A percentile compares a stretch with the other conserved stretches of the same genome.
These are phyloP conservation scores for Tupiocoris notatus DNA, from an alignment of 2,888 invertebrate genomes.

Conservation along the genomic window DNA sequence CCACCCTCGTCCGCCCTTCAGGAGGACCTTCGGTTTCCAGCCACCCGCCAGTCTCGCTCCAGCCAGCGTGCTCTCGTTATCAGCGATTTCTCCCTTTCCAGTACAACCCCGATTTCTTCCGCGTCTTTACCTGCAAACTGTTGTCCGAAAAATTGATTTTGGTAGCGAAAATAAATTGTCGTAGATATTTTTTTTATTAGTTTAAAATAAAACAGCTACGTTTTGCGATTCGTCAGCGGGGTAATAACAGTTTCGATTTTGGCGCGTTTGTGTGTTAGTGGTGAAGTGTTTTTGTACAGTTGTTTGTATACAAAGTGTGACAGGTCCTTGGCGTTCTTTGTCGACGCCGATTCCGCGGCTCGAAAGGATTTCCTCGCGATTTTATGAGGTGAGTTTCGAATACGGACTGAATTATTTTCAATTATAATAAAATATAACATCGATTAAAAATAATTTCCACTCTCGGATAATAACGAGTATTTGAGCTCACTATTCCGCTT, in stretches of 20 bases:
- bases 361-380: not conserved
- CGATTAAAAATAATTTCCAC: too few species aligned
- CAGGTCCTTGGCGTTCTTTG: not conserved
- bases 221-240: too few species aligned
- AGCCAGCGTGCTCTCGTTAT: slow-evolving; percentile 36
- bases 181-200: not conserved
- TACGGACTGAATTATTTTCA: too few species aligned
- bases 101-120: slow-evolving; percentile 10
- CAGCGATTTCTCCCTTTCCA: slow-evolving; percentile 13
- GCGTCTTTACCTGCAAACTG: slow-evolving; percentile 14
- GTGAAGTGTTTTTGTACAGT: not conserved
- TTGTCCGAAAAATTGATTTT: too few species aligned
- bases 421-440: too few species aligned
- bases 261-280: not conserved
- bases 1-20: slow-evolving; percentile 21
- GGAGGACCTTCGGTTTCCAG: not conserved
- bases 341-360: not conserved
- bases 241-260: too few species aligned
- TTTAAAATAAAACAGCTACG: too few species aligned
- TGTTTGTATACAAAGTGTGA: not conserved
- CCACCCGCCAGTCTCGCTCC: slow-evolving; percentile 34
- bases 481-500: too few species aligned
- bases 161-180: too few species aligned
- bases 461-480: too few species aligned
- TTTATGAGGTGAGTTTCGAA: not conserved